Conservation (phyloP, 2,888 invertebrate genomes). For the Xylota sylvarum region DNA sequence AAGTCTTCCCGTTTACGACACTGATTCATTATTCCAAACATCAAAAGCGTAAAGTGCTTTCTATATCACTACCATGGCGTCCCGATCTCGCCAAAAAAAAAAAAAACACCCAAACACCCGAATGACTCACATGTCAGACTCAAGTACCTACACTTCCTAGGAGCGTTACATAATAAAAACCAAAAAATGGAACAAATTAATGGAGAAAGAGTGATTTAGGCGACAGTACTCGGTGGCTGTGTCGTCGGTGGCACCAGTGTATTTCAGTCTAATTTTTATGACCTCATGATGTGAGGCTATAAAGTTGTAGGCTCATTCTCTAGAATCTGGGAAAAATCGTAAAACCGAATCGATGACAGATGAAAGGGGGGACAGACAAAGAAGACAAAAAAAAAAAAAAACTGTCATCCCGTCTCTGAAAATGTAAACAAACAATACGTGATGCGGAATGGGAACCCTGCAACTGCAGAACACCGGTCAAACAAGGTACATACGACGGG, state of each 20-base stretch:
- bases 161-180: slow-evolving; percentile 27
- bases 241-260: slow-evolving; percentile 9
- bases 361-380: not conserved
- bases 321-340: slow-evolving; percentile 1
- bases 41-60: slow-evolving; percentile 62
- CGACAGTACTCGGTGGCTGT: slow-evolving; percentile 38
- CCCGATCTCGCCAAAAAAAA: not conserved
- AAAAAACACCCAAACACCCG: no score
- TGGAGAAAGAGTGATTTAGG: slow-evolving; percentile 48
- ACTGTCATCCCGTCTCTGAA: slow-evolving; percentile 37
- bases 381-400: not conserved
- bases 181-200: slow-evolving; percentile 67
- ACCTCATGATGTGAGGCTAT: slow-evolving; percentile 35
- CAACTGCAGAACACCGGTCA: slow-evolving; percentile 38
- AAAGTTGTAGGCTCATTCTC: slow-evolving; percentile 31
- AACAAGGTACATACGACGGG: slow-evolving; percentile 29
- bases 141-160: slow-evolving; percentile 18
- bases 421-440: slow-evolving; percentile 67
- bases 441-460: slow-evolving; percentile 47
- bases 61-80: slow-evolving; percentile 4
- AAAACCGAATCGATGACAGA: slow-evolving; percentile 12
- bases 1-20: slow-evolving; percentile 51
- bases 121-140: slow-evolving; percentile 15
- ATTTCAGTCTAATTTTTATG: slow-evolving; percentile 45
- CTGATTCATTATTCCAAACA: slow-evolving; percentile 47